Evolutionary conservation across 2,797 vertebrate genomes (phyloP), one percentile per base, ranked within the genome.

Genomic region (Pseudomugil gertrudae): DNA sequence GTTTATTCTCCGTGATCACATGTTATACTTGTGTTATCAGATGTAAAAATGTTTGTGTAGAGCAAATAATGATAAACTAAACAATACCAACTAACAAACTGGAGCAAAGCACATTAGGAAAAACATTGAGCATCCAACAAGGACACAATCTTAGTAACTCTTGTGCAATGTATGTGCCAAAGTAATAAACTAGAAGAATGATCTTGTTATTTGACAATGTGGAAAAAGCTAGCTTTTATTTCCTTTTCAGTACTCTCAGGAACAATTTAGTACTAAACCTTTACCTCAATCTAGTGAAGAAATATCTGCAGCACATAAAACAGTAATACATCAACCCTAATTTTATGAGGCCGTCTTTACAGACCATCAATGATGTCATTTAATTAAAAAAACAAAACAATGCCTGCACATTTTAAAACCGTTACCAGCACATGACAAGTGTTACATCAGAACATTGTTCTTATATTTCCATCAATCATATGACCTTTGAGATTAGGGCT

Each of bases 401-500:
- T 58, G 69, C 80, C 78, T 83, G 78, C 80, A 81, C 45, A 54
- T 76, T 79, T 29, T 2, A 65, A 54, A 65, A 53, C 69, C 62
- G 69, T 66, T 1, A 26, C 65, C 27, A 63, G 43, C 65, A 83
- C 67, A 79, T 72, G 78, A 85, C 73, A 14, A 51, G 36, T 62
- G 72, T 60, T 64, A 73, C 32, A 59, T 48, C 40, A 75, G 74
- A 58, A 71, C 63, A 57, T 38, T 78, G 70, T 51, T 76, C 56
- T 71, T 43, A 71, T 61, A 64, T 75, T 79, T 75, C 55, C 71
- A 64, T 72, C 52, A 74, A 60, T 64, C 69, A 61, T 57, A 57
- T 81, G 82, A 85, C 79, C 78, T 86, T 87, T 85, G 77, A 82
- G 61, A 82, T 69, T 26, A 4, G 52, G 63, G 71, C 43, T 9